These are phyloP conservation scores for Himalopsyche phryganea DNA, from an alignment of 1,140 invertebrate genomes.

Conservation along the genomic window DNA sequence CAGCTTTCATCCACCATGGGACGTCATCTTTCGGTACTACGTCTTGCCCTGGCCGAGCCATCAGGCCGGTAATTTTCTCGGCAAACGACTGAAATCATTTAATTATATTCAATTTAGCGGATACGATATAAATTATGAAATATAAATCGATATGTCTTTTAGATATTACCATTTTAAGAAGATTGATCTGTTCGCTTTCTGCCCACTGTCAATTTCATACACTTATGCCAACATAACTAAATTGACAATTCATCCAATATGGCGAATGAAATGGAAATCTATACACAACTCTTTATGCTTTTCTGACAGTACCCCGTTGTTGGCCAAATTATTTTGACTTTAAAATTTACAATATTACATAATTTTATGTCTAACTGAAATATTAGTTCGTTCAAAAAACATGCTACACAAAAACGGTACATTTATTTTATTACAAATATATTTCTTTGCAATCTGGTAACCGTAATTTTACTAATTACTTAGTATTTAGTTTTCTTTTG, in stretches of 20 bases:
- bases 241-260: background rate
- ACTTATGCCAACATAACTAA: constrained; percentile 17
- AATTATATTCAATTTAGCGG: background rate
- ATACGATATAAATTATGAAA: background rate
- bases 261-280: constrained; percentile 49
- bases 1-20: constrained; percentile 87
- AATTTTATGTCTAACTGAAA: too few species aligned
- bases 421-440: too few species aligned
- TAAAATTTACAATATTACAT: too few species aligned
- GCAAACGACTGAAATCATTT: constrained; percentile 65
- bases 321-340: too few species aligned
- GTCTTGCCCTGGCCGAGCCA: constrained; percentile 73
- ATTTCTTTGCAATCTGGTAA: too few species aligned
- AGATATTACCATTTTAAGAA: constrained; percentile 18
- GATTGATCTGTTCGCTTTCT: constrained; percentile 16
- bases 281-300: too few species aligned
- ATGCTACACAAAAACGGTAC: too few species aligned
- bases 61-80: constrained; percentile 71
- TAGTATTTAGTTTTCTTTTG: too few species aligned
- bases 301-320: too few species aligned
- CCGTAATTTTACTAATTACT: too few species aligned
- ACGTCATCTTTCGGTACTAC: constrained; percentile 72
- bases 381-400: too few species aligned
- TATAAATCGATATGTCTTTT: background rate
- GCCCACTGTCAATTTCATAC: constrained; percentile 21